These are phyloP conservation scores for Petrocephalus zakoni DNA, from an alignment of 2,113 vertebrate genomes.

Conservation along the genomic window DNA sequence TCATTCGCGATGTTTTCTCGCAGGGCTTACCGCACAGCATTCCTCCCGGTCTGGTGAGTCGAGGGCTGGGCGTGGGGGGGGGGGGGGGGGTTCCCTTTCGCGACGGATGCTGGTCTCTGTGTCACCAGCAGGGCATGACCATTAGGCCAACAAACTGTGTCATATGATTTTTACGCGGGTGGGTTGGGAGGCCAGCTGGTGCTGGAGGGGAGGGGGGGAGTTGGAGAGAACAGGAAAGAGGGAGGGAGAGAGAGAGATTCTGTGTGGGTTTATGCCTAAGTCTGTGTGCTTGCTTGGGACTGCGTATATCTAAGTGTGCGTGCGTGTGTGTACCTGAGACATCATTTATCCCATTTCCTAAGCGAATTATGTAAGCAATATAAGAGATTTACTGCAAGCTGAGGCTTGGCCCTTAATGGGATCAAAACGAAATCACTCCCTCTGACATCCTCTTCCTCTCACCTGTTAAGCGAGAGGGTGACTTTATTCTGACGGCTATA, in stretches of 20 bases:
- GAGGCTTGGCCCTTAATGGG: neutral
- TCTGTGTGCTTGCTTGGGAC: constrained; percentile 5
- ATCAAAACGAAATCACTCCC: constrained; percentile 6
- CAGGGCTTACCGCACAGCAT: no score
- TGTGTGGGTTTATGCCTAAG: neutral
- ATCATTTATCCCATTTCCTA: neutral
- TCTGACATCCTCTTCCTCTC: neutral
- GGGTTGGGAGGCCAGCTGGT: neutral
- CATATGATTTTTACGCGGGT: neutral
- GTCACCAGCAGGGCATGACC: neutral
- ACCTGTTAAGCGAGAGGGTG: neutral
- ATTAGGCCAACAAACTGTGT: neutral
- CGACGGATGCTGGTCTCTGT: neutral
- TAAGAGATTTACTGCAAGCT: constrained; percentile 8
- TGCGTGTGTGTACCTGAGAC: constrained; percentile 35
- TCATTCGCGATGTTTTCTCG: neutral
- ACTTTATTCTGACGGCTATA: neutral
- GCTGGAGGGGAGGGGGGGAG: neutral
- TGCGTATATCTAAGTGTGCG: constrained; percentile 11
- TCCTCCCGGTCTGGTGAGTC: neutral
- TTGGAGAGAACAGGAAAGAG: no score
- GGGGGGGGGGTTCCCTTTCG: neutral
- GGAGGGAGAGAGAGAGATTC: neutral
- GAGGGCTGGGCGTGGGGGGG: neutral
- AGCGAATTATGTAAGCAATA: neutral